Percentiles rank a stretch among this genome's conserved stretches.
phyloP scores from a whole-genome alignment of 2,797 vertebrate species.

The Scyliorhinus canicula region DNA sequence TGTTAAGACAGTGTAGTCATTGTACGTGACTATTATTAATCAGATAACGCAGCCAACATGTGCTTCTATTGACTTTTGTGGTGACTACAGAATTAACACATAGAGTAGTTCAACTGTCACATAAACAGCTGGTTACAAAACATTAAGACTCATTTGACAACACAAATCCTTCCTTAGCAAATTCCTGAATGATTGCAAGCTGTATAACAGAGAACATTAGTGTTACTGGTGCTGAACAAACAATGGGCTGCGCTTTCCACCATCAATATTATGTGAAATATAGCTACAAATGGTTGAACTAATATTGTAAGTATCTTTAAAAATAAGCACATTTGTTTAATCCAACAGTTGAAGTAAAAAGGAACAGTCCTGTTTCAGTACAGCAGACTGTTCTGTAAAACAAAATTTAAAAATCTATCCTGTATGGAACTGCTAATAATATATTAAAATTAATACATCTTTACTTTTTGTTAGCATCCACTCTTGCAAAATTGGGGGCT shows the following conservation, averaged over 20 bases:
- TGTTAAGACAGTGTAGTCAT: not conserved
- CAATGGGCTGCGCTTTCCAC: not conserved
- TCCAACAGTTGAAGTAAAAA: not conserved
- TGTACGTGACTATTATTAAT: conserved; percentile 23
- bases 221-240: conserved; percentile 23
- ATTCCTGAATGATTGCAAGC: conserved; percentile 27
- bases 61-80: conserved; percentile 28
- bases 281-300: conserved; percentile 25
- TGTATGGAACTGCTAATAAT: not conserved
- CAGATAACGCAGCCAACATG: conserved; percentile 1
- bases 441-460: not conserved
- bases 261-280: not conserved
- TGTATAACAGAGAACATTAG: not conserved
- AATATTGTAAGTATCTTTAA: conserved; percentile 16
- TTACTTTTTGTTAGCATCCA: not conserved
- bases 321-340: not conserved
- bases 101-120: conserved; percentile 35
- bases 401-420: not conserved
- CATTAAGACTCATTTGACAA: conserved; percentile 31
- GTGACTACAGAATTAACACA: conserved; percentile 27
- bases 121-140: conserved; percentile 31
- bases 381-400: not conserved
- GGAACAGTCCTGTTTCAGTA: not conserved
- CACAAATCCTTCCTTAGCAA: conserved; percentile 31
- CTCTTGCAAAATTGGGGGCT: not conserved